phyloP scores from a whole-genome alignment of 37 sponge, comb jelly and placozoan genomes.

The Chondrilla cf. caribensis region DNA sequence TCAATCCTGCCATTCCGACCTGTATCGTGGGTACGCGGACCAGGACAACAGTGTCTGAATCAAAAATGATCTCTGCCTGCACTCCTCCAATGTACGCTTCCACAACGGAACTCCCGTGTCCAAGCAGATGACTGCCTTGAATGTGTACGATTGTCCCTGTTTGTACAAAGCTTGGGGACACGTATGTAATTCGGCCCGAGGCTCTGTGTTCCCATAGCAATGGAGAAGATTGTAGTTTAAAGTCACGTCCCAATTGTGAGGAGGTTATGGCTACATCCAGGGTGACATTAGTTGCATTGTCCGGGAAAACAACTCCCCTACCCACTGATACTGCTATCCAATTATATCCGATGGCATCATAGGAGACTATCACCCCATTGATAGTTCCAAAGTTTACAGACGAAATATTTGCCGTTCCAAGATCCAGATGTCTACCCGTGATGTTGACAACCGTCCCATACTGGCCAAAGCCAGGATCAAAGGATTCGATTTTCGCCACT shows the following conservation, averaged over 20 bases:
- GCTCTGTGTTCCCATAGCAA: slow-evolving; percentile 36
- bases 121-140: slow-evolving; percentile 42
- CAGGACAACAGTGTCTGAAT: slow-evolving; percentile 10
- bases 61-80: slow-evolving; percentile 1
- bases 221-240: not conserved
- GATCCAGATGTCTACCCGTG: slow-evolving; percentile 37
- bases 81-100: slow-evolving; percentile 7
- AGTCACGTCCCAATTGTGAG: not conserved
- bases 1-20: slow-evolving; percentile 27
- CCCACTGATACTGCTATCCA: not conserved
- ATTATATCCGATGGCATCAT: not conserved
- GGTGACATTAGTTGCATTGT: not conserved
- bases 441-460: slow-evolving; percentile 63
- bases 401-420: not conserved
- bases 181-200: slow-evolving; percentile 35
- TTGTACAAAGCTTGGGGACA: slow-evolving; percentile 50
- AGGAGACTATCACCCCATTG: slow-evolving; percentile 20
- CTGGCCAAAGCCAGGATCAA: slow-evolving; percentile 55
- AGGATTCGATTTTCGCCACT: slow-evolving; percentile 30
- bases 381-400: slow-evolving; percentile 40
- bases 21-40: slow-evolving; percentile 8
- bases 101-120: slow-evolving; percentile 35
- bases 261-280: not conserved
- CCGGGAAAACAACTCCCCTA: not conserved
- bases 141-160: slow-evolving; percentile 53